Conservation (phyloP, 2,888 invertebrate genomes). For the Trichopria drosophilae region DNA sequence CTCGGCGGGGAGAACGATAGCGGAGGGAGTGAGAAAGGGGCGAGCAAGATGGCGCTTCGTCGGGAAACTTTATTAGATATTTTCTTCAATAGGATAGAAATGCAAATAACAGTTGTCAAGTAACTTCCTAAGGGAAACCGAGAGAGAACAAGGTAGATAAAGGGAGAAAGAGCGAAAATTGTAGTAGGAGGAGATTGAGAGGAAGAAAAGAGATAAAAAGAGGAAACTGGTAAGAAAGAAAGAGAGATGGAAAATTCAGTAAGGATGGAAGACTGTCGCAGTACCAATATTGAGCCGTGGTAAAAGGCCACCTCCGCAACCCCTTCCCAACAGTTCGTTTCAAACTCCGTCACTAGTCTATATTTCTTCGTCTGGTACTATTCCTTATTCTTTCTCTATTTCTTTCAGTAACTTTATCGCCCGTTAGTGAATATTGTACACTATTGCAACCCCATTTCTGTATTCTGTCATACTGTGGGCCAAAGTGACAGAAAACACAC, state of each 20-base stretch:
- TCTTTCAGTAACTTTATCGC: constrained; percentile 30
- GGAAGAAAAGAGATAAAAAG: constrained; percentile 35
- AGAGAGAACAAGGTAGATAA: constrained; percentile 14
- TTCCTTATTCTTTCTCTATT: constrained; percentile 3
- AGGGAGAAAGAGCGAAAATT: constrained; percentile 13
- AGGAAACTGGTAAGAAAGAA: constrained; percentile 30
- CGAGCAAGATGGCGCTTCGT: constrained; percentile 19
- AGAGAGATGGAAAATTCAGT: no score
- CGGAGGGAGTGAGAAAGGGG: not conserved
- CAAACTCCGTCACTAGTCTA: constrained; percentile 14
- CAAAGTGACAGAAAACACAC: no score
- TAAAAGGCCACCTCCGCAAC: constrained; percentile 43
- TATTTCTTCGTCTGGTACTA: constrained; percentile 9
- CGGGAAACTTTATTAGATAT: constrained; percentile 51
- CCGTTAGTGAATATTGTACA: constrained; percentile 23
- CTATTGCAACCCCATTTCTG: not conserved
- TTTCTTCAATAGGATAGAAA: constrained; percentile 53
- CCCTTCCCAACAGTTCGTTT: constrained; percentile 21
- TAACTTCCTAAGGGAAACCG: constrained; percentile 38
- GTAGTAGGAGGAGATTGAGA: constrained; percentile 32
- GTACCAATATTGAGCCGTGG: constrained; percentile 51
- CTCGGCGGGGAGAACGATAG: no score
- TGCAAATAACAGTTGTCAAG: constrained; percentile 54
- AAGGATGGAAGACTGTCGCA: constrained; percentile 32
- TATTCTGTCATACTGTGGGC: no score